These are phyloP conservation scores for Apamea monoglypha DNA, from an alignment of 2,888 invertebrate genomes.

Conservation along the genomic window DNA sequence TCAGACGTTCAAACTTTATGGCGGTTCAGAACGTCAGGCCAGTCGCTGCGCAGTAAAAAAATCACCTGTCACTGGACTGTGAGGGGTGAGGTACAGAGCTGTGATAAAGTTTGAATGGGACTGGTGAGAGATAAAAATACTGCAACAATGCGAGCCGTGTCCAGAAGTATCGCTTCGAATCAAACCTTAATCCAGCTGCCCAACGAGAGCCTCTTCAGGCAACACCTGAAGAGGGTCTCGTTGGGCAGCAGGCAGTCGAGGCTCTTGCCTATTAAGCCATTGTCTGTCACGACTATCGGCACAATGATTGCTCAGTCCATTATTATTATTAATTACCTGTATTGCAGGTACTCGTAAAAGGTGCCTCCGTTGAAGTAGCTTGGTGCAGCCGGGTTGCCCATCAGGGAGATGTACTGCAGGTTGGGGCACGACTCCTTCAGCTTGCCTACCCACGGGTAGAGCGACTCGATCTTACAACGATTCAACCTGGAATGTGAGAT, in stretches of 20 bases:
- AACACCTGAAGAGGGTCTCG: too few relatives aligned
- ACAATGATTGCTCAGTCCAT: neutral
- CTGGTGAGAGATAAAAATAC: neutral
- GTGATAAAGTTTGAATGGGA: neutral
- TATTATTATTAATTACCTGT: slow-evolving; percentile 89
- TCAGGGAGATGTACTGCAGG: slow-evolving; percentile 93
- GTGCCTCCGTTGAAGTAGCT: slow-evolving; percentile 94
- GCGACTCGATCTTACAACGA: slow-evolving; percentile 91
- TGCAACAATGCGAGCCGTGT: neutral
- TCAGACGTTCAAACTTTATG: too few relatives aligned
- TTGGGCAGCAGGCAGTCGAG: too few relatives aligned
- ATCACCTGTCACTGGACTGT: too few relatives aligned
- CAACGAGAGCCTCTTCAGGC: too few relatives aligned
- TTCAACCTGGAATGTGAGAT: slow-evolving; percentile 88
- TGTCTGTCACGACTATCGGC: neutral
- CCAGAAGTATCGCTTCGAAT: neutral
- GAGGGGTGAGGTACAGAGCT: neutral
- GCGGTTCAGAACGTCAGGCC: too few relatives aligned
- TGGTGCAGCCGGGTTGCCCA: slow-evolving; percentile 96
- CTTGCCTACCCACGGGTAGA: slow-evolving; percentile 94
- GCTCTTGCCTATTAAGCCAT: neutral
- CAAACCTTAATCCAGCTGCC: neutral
- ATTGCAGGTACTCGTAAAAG: slow-evolving; percentile 94
- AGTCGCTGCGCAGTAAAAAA: too few relatives aligned
- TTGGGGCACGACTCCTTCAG: slow-evolving; percentile 93